A percentile compares a stretch with the other conserved stretches of the same genome.
Conservation (phyloP, 2,113 vertebrate species). For the Eublepharis macularius region DNA sequence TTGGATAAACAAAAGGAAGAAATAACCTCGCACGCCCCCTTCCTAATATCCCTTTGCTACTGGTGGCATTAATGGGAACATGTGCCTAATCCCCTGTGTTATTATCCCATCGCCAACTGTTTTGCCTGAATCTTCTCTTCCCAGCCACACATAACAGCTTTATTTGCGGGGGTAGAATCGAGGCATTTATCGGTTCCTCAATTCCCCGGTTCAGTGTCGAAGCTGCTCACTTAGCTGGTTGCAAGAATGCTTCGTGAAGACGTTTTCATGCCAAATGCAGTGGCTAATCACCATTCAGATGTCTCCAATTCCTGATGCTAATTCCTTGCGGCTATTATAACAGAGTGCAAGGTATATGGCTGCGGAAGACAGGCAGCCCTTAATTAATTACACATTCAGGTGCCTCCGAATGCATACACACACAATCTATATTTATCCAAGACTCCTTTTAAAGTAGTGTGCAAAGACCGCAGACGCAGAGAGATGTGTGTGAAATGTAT, state of each 20-base stretch:
- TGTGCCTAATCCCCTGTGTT: slow-evolving; percentile 50
- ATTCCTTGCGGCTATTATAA: slow-evolving; percentile 48
- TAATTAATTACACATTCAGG: neutral
- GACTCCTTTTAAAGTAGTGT: too few species aligned
- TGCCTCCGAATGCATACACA: neutral
- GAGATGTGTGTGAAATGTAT: too few species aligned
- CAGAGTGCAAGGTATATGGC: slow-evolving; percentile 17
- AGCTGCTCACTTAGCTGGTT: slow-evolving; percentile 50
- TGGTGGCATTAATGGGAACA: slow-evolving; percentile 73
- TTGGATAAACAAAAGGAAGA: slow-evolving; percentile 77
- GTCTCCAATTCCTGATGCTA: slow-evolving; percentile 58
- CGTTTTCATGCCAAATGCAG: slow-evolving; percentile 42
- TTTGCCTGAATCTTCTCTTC: slow-evolving; percentile 54
- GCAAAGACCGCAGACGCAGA: neutral
- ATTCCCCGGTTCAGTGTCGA: neutral
- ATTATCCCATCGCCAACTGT: slow-evolving; percentile 39
- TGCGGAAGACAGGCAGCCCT: neutral
- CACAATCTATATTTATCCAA: neutral
- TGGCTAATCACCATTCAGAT: slow-evolving; percentile 61
- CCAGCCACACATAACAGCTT: slow-evolving; percentile 18
- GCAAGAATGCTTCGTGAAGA: slow-evolving; percentile 56
- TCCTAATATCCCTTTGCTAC: slow-evolving; percentile 73
- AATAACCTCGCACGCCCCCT: slow-evolving; percentile 76
- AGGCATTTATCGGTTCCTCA: slow-evolving; percentile 59
- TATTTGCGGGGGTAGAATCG: slow-evolving; percentile 30